Evolutionary conservation across 2,888 invertebrate genomes (phyloP).

Genomic region (Gasteruption jaculator): DNA sequence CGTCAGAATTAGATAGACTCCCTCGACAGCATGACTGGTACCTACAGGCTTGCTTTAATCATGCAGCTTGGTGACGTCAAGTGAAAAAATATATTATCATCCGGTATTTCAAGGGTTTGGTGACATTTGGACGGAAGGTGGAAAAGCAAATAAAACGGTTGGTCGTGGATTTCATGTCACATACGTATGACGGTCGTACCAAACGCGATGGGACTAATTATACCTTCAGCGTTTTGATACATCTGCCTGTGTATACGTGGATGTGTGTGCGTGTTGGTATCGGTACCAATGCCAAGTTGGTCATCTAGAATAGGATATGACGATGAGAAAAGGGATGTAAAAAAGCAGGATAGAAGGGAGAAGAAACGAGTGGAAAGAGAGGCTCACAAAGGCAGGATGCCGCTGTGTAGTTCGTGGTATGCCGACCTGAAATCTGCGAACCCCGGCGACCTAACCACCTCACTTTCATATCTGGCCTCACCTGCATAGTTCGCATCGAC

Average conservation of each 20-base stretch:
- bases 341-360: constrained; percentile 1
- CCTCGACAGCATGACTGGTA: too few relatives aligned
- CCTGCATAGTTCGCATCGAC: constrained; percentile 25
- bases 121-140: too few relatives aligned
- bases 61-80: too few relatives aligned
- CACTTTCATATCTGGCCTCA: constrained; percentile 30
- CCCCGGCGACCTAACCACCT: constrained; percentile 32
- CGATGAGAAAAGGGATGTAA: constrained; percentile 16
- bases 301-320: constrained; percentile 10
- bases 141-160: too few relatives aligned
- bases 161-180: too few relatives aligned
- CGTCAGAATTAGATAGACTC: constrained; percentile 22
- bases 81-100: too few relatives aligned
- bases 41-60: too few relatives aligned
- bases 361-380: constrained; percentile 18
- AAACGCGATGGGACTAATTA: too few relatives aligned
- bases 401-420: constrained; percentile 28
- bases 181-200: too few relatives aligned
- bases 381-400: constrained; percentile 40
- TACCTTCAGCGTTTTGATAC: too few relatives aligned
- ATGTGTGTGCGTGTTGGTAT: constrained; percentile 9
- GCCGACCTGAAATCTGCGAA: constrained; percentile 36
- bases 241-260: too few relatives aligned
- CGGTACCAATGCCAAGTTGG: constrained; percentile 8
- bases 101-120: too few relatives aligned